A percentile compares a stretch with the other conserved stretches of the same genome.
These are phyloP conservation scores for Subacronicta megacephala DNA, from an alignment of 2,888 invertebrate species.

Conservation along the genomic window DNA sequence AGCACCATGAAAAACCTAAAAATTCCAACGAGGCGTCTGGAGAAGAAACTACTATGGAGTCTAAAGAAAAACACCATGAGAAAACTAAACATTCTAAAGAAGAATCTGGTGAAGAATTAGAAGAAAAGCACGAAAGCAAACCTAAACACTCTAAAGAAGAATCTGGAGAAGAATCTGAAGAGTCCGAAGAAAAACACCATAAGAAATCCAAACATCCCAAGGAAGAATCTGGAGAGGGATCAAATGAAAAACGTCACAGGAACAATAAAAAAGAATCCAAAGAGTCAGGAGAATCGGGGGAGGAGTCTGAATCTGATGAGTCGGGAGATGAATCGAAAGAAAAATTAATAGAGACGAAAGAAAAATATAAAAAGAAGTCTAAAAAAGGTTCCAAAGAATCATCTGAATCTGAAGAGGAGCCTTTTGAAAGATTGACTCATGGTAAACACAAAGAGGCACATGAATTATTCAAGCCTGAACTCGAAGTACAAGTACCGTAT, in stretches of 20 bases:
- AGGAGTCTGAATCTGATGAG: constrained; percentile 14
- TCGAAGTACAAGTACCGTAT: constrained; percentile 62
- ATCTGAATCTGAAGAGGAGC: constrained; percentile 13
- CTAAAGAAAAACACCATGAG: neutral
- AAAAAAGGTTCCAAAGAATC: constrained; percentile 16
- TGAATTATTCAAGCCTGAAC: constrained; percentile 40
- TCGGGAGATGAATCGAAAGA: constrained; percentile 16
- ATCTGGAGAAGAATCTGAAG: constrained; percentile 11
- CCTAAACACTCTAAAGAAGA: constrained; percentile 16
- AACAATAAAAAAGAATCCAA: constrained; percentile 13
- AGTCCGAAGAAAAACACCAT: neutral
- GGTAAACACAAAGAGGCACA: constrained; percentile 29
- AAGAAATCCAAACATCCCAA: constrained; percentile 3
- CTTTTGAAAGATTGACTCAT: constrained; percentile 12
- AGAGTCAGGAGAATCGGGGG: constrained; percentile 6
- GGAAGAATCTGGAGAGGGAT: constrained; percentile 23
- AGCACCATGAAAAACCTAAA: neutral
- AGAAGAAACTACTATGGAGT: constrained; percentile 23
- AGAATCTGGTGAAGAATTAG: constrained; percentile 26
- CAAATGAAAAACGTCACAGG: constrained; percentile 16
- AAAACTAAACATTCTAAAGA: constrained; percentile 5
- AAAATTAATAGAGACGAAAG: constrained; percentile 3
- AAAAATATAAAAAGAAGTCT: constrained; percentile 11
- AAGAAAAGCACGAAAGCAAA: constrained; percentile 1
- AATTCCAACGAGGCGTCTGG: neutral